These are phyloP conservation scores for Nesidiocoris tenuis DNA, from an alignment of 2,888 invertebrate species.

Conservation along the genomic window DNA sequence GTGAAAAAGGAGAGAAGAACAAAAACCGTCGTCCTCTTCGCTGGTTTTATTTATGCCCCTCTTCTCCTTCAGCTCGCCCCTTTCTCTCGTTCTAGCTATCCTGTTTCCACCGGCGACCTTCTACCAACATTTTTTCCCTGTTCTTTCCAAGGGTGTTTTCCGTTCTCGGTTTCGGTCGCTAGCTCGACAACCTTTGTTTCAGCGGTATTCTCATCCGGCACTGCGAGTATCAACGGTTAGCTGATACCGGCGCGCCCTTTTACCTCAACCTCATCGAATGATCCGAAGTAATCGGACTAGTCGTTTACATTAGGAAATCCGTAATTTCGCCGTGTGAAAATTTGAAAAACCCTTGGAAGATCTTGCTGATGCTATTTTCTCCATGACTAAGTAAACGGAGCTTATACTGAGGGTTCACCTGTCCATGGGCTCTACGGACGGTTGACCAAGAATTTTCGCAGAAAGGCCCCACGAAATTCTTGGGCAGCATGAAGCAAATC, in stretches of 20 bases:
- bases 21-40: neutral
- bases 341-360: too few species aligned
- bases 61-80: constrained; percentile 3
- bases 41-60: constrained; percentile 34
- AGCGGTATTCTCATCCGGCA: neutral
- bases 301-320: too few species aligned
- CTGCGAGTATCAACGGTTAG: neutral
- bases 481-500: too few species aligned
- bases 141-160: neutral
- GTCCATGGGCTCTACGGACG: too few species aligned
- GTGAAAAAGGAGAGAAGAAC: neutral
- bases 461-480: too few species aligned
- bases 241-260: neutral
- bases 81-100: constrained; percentile 10
- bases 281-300: too few species aligned
- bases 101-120: neutral
- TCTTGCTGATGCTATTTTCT: too few species aligned
- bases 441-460: too few species aligned
- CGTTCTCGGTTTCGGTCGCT: neutral
- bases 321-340: too few species aligned
- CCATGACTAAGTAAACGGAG: too few species aligned
- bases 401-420: too few species aligned
- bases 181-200: constrained; percentile 26
- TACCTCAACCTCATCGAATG: neutral
- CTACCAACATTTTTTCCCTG: constrained; percentile 16